phyloP scores from a whole-genome alignment of 2,113 vertebrate genomes.

The Daboia siamensis region DNA sequence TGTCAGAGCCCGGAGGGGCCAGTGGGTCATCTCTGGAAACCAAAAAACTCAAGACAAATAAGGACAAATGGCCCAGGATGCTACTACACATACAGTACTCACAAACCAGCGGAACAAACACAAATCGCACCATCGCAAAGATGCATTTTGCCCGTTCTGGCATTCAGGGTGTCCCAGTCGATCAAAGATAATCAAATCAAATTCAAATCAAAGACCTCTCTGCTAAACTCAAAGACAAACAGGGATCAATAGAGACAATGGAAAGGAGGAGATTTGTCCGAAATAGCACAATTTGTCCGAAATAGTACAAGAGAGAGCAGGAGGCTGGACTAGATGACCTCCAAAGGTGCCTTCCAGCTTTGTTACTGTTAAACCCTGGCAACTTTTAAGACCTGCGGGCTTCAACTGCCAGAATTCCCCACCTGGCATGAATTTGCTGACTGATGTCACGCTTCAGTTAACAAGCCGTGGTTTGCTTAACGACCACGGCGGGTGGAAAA shows the following conservation, averaged over 20 bases:
- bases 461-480: no score
- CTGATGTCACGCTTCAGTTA: no score
- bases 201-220: not conserved
- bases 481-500: no score
- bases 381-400: no score
- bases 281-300: not conserved
- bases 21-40: not conserved
- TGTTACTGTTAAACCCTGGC: no score
- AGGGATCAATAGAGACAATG: not conserved
- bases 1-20: not conserved
- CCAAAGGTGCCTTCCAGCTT: no score
- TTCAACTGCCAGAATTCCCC: no score
- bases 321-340: no score
- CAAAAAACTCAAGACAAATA: not conserved
- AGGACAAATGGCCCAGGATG: not conserved
- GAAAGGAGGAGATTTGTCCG: not conserved
- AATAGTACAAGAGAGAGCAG: not conserved
- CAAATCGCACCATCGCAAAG: not conserved
- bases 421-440: no score
- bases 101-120: not conserved
- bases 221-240: not conserved
- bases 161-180: accelerated
- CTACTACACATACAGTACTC: not conserved
- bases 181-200: not conserved
- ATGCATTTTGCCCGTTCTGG: not conserved